Conservation (phyloP, 1,140 invertebrate species). For the Chironomus tepperi region DNA sequence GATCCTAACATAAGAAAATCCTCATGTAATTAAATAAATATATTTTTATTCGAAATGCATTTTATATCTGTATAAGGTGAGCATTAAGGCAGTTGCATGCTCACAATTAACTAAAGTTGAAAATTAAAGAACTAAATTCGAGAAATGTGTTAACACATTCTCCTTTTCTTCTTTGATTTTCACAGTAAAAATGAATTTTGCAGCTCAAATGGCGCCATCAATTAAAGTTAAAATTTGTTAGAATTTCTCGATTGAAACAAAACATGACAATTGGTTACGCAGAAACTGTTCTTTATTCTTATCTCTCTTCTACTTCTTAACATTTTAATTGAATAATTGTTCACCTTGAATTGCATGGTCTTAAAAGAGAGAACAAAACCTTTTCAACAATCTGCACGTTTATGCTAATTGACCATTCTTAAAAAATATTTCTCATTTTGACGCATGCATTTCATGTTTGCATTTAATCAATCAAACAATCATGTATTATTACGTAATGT, state of each 20-base stretch:
- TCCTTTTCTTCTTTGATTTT: not conserved
- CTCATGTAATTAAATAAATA: no score
- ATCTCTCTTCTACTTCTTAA: not conserved
- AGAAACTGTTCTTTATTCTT: not conserved
- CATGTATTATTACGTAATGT: no score
- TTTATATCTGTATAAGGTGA: not conserved
- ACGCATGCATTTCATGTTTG: not conserved
- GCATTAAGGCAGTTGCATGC: not conserved
- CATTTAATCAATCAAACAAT: not conserved
- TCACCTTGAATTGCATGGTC: not conserved
- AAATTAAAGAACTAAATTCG: not conserved
- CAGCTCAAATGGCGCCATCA: not conserved
- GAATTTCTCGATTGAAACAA: not conserved
- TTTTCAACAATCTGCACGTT: conserved; percentile 12
- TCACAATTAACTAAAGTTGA: not conserved
- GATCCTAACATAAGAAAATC: not conserved
- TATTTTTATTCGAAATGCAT: no score
- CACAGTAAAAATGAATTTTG: conserved; percentile 2
- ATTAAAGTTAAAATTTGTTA: not conserved
- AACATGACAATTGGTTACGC: conserved; percentile 9
- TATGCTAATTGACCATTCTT: not conserved
- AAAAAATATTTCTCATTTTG: no score
- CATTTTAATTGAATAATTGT: conserved; percentile 14
- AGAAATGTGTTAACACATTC: conserved; percentile 1
- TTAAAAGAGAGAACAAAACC: not conserved